Conservation (phyloP, 1,140 invertebrate species). For the Dendrolimus punctatus region DNA sequence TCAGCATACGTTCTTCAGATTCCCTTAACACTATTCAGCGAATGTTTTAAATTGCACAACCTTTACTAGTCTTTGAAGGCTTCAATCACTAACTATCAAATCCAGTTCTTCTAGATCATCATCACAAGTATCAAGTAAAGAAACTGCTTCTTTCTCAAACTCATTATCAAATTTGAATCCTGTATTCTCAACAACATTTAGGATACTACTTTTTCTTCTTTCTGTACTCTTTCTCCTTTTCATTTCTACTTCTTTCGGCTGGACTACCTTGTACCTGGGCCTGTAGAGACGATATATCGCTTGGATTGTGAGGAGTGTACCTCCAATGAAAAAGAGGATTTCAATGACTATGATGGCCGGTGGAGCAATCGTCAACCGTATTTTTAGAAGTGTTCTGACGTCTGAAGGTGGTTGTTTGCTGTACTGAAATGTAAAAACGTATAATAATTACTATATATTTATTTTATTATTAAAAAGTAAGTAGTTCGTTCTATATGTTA, state of each 20-base stretch:
- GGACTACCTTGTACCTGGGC: conserved; percentile 40
- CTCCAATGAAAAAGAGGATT: conserved; percentile 32
- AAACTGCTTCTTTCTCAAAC: conserved; percentile 45
- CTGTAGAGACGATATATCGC: conserved; percentile 35
- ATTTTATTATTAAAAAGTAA: too few species aligned
- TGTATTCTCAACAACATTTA: conserved; percentile 35
- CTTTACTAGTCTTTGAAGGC: conserved; percentile 2
- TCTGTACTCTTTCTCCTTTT: conserved; percentile 22
- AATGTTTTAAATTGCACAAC: conserved; percentile 2
- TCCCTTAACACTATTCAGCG: conserved; percentile 11
- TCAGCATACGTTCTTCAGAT: too few species aligned
- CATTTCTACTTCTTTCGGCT: conserved; percentile 14
- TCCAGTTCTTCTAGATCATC: conserved; percentile 32
- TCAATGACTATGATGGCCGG: conserved; percentile 36
- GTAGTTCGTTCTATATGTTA: too few species aligned
- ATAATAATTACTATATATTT: conserved; percentile 1
- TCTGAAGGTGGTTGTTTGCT: conserved; percentile 43
- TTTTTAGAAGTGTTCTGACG: conserved; percentile 27
- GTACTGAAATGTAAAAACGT: conserved; percentile 27
- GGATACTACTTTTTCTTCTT: conserved; percentile 20
- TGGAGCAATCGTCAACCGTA: conserved; percentile 43
- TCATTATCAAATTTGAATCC: conserved; percentile 31
- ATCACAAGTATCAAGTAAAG: conserved; percentile 37
- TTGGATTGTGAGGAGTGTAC: conserved; percentile 29
- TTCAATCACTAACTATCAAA: conserved; percentile 20